A percentile compares a stretch with the other conserved stretches of the same genome.
These are phyloP conservation scores for Yoshiicerus persimilis DNA, from an alignment of 1,140 invertebrate species.

Conservation along the genomic window DNA sequence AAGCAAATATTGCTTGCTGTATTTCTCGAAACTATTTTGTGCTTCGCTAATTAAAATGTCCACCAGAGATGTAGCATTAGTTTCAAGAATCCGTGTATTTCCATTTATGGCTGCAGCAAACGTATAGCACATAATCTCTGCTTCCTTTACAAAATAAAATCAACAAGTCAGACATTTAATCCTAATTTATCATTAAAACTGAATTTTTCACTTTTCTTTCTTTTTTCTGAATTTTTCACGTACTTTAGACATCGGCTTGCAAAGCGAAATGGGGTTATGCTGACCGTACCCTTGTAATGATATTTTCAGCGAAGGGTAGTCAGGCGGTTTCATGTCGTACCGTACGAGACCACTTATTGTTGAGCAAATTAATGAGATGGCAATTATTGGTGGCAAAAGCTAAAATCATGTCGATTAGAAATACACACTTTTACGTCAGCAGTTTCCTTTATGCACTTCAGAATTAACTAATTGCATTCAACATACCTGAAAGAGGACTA, in stretches of 20 bases:
- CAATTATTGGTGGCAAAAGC: neutral
- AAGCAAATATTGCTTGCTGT: constrained; percentile 38
- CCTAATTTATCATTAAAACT: too few species aligned
- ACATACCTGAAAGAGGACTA: neutral
- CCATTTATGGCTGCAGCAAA: neutral
- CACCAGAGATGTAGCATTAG: neutral
- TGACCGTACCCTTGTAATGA: neutral
- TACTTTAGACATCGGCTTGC: neutral
- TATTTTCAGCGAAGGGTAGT: neutral
- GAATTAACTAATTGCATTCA: too few species aligned
- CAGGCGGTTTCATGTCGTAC: neutral
- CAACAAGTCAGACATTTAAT: too few species aligned
- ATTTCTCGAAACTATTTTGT: neutral
- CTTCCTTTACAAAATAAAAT: too few species aligned
- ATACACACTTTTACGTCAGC: too few species aligned
- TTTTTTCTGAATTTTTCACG: too few species aligned
- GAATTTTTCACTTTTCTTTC: too few species aligned
- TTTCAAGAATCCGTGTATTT: neutral
- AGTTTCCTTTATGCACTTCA: too few species aligned
- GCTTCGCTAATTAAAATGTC: neutral
- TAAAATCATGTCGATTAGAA: too few species aligned
- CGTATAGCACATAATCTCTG: neutral
- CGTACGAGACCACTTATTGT: neutral
- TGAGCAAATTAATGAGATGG: neutral
- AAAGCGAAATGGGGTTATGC: neutral